Evolutionary conservation across 1,140 invertebrate species (phyloP), one percentile per base, ranked within the genome.

Genomic region (Anastrepha obliqua): DNA sequence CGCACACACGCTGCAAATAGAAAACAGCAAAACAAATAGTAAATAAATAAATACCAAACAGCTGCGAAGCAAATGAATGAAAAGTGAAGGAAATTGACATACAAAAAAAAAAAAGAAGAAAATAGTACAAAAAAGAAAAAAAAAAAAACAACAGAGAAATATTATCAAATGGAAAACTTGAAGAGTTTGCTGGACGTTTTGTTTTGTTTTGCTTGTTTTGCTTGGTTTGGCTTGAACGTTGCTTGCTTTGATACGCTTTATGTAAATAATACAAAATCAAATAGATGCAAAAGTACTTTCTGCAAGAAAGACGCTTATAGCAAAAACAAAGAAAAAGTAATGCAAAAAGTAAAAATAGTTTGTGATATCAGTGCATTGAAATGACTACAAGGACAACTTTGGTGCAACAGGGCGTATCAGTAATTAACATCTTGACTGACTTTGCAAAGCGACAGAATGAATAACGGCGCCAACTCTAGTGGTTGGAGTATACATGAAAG

Each of bases 361-460:
- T 20, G 74, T 55, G 47, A 81, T 81, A 55, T n/a, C n/a, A 58
- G n/a, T 29, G 85, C 85, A 44, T 86, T 62, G 85, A 64, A 81
- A 81, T 81, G 47, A 5, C 47, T 81, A n/a, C 74, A 81, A 81
- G 74, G 74, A 81, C 74, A 81, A 55, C 74, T 81, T 81, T 81
- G 20, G 74, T 81, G 47, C 74, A 81, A 81, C 74, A n/a, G 9
- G 15, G 51, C 74, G 1, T 86, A 86, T 86, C 85, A 11, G 85
- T 86, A 86, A 86, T 86, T 86, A 86, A 86, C 85, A 86, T 86
- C 85, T 86, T 81, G 74, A 81, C 74, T 20, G 51, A 58, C 74
- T 58, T 55, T 81, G 74, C 47, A 81, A 5, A 55, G 11, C 11
- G 51, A 55, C 2, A 55, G n/a, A 6, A 55, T 55, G 74, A 58